Evolutionary conservation across 1,140 invertebrate species (phyloP).

Genomic region (Cyphomyrmex costatus): DNA sequence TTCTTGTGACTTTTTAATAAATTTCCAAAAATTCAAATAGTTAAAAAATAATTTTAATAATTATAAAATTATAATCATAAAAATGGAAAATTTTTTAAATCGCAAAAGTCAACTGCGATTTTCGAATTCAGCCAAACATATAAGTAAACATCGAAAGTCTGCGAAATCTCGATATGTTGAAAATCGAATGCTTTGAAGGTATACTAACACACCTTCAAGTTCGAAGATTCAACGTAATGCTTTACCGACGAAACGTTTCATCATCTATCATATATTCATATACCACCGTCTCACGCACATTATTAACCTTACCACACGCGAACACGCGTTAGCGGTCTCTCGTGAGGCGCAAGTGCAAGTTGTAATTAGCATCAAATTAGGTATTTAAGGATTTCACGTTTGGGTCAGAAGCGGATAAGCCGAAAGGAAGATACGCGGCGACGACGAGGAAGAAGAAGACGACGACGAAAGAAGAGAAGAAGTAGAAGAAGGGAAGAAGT

Average conservation of each 20-base stretch:
- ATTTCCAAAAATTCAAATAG: too few species aligned
- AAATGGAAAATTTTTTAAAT: too few species aligned
- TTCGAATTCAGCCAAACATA: neutral
- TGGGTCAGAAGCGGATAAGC: slow-evolving; percentile 43
- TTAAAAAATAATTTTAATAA: too few species aligned
- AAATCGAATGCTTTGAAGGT: neutral
- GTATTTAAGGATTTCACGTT: slow-evolving; percentile 84
- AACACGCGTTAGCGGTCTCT: slow-evolving; percentile 6
- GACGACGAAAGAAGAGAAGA: slow-evolving; percentile 2
- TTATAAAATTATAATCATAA: too few species aligned
- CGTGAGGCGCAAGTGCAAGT: slow-evolving; percentile 67
- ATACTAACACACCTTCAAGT: neutral
- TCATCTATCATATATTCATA: slow-evolving; percentile 16
- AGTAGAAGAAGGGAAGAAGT: slow-evolving; percentile 8
- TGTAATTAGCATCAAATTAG: slow-evolving; percentile 86
- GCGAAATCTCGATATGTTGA: neutral
- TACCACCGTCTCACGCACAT: too few species aligned
- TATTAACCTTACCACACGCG: slow-evolving; percentile 44
- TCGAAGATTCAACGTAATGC: neutral
- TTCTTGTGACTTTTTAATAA: too few species aligned
- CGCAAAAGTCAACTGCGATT: too few species aligned
- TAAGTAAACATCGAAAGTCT: neutral
- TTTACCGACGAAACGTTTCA: neutral
- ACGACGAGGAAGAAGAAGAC: neutral
- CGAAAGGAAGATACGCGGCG: slow-evolving; percentile 8